These are phyloP conservation scores for Hippocampus zosterae DNA, from an alignment of 2,113 vertebrate genomes.

Conservation along the genomic window DNA sequence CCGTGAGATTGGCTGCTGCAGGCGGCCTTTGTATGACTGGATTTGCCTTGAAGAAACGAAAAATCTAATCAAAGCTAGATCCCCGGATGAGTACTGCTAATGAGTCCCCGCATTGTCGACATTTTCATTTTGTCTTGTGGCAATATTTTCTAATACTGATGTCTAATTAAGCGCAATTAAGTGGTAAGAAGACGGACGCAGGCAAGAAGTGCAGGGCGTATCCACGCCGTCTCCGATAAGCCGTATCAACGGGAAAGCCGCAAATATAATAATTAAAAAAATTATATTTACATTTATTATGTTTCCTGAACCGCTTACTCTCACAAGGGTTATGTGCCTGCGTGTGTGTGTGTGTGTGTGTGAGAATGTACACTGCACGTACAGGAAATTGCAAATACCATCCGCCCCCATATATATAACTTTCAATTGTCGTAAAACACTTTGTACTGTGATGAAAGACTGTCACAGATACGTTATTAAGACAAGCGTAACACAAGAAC, in stretches of 20 bases:
- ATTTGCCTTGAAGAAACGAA: conserved; percentile 65
- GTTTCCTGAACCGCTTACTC: too few relatives aligned
- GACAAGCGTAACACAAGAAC: too few relatives aligned
- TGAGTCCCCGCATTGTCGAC: conserved; percentile 64
- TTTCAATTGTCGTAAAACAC: too few relatives aligned
- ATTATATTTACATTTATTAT: too few relatives aligned
- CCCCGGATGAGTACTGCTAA: conserved; percentile 68
- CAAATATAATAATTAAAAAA: too few relatives aligned
- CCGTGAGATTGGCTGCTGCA: conserved; percentile 49
- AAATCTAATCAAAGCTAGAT: conserved; percentile 68
- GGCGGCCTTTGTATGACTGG: conserved; percentile 55
- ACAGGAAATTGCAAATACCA: too few relatives aligned
- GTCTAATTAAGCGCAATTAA: conserved; percentile 59
- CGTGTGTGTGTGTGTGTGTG: too few relatives aligned
- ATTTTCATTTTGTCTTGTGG: conserved; percentile 67
- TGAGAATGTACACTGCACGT: too few relatives aligned
- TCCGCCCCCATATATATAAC: too few relatives aligned
- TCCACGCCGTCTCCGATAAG: conserved; percentile 1
- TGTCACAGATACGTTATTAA: too few relatives aligned
- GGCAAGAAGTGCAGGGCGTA: conserved; percentile 2
- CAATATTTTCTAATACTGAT: conserved; percentile 66
- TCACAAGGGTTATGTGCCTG: too few relatives aligned
- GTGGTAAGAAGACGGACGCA: conserved; percentile 50
- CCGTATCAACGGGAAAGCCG: conserved; percentile 26
- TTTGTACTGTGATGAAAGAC: too few relatives aligned